Conservation (phyloP, 92 coral and sea anemone genomes). For the Virgularia gustaviana region DNA sequence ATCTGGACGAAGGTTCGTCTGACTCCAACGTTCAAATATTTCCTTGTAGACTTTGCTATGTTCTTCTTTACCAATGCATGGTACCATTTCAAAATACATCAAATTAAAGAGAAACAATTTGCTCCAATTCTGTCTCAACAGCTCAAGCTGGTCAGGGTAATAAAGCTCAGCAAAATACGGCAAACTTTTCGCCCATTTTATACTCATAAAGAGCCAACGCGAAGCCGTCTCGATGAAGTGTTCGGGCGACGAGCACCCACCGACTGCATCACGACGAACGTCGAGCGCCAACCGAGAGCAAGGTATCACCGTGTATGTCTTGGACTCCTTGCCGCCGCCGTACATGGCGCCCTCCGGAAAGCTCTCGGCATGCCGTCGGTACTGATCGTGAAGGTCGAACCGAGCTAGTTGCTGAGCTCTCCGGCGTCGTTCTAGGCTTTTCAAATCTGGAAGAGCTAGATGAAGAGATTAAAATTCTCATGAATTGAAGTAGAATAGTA, state of each 20-base stretch:
- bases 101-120: conserved; percentile 82
- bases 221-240: conserved; percentile 82
- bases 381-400: too few species aligned
- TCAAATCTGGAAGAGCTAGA: neutral
- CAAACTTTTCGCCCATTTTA: conserved; percentile 94
- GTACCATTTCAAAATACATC: conserved; percentile 88
- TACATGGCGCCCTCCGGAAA: conserved; percentile 42
- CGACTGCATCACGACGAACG: conserved; percentile 31
- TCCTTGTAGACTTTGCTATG: conserved; percentile 62
- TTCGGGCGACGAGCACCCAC: conserved; percentile 56
- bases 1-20: conserved; percentile 71
- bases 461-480: too few species aligned
- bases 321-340: conserved; percentile 52
- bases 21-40: conserved; percentile 42
- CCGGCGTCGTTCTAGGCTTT: neutral
- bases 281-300: neutral
- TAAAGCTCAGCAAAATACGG: conserved; percentile 90
- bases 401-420: neutral
- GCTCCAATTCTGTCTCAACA: conserved; percentile 86
- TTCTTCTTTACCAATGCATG: conserved; percentile 67
- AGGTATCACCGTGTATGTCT: neutral
- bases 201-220: conserved; percentile 83
- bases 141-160: conserved; percentile 81
- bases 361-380: conserved; percentile 12
- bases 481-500: too few species aligned